Conservation (phyloP, 2,113 vertebrate genomes). For the Pleuronectes platessa region DNA sequence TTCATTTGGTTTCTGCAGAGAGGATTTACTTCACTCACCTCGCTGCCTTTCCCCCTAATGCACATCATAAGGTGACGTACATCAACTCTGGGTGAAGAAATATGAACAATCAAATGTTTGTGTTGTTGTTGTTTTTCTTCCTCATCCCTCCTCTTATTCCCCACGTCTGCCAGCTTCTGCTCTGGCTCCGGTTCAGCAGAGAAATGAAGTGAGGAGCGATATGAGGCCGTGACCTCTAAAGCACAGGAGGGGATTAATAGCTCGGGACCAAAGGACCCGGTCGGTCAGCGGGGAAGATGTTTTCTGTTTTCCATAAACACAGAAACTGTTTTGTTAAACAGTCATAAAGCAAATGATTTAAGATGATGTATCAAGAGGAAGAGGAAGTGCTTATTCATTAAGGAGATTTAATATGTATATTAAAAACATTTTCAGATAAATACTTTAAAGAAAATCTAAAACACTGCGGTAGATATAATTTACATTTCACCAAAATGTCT, state of each 20-base stretch:
- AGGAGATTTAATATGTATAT: background rate
- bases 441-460: background rate
- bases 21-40: too few relatives aligned
- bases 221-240: slow-evolving; percentile 13
- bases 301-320: slow-evolving; percentile 21
- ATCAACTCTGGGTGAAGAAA: slow-evolving; percentile 24
- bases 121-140: too few relatives aligned
- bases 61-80: background rate
- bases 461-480: background rate
- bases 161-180: slow-evolving; percentile 39
- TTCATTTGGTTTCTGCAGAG: background rate
- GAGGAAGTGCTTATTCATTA: background rate
- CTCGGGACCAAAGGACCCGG: slow-evolving; percentile 32
- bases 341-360: background rate
- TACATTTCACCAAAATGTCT: background rate
- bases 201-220: slow-evolving; percentile 39
- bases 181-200: slow-evolving; percentile 42
- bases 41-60: background rate
- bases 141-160: background rate
- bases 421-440: background rate
- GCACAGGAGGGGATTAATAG: slow-evolving; percentile 45
- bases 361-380: background rate
- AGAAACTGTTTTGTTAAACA: background rate
- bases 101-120: slow-evolving; percentile 1
- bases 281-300: slow-evolving; percentile 6